Evolutionary conservation across 2,888 invertebrate genomes (phyloP).

Genomic region (Osedax frankpressi): DNA sequence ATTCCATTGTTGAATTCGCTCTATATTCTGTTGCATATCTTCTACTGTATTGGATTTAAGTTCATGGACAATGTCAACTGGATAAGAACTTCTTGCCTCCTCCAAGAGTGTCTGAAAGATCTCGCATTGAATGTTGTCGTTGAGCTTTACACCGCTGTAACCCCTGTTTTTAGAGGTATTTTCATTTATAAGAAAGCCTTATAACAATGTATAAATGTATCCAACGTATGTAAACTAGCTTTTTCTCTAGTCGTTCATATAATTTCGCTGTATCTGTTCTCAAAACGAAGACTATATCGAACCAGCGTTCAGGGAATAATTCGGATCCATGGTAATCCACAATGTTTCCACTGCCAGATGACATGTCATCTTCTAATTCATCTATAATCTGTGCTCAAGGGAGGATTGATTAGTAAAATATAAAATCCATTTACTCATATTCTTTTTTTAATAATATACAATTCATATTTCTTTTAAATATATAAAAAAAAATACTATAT

Average conservation of each 20-base stretch:
- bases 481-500: too few relatives aligned
- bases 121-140: conserved; percentile 89
- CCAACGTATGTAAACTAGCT: too few relatives aligned
- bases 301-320: conserved; percentile 93
- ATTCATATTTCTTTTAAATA: too few relatives aligned
- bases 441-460: too few relatives aligned
- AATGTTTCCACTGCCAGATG: conserved; percentile 66
- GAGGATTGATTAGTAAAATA: too few relatives aligned
- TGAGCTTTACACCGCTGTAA: conserved; percentile 74
- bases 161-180: too few relatives aligned
- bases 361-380: conserved; percentile 68
- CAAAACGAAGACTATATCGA: conserved; percentile 84
- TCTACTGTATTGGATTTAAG: conserved; percentile 63
- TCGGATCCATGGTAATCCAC: conserved; percentile 94
- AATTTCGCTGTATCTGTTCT: conserved; percentile 72
- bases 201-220: too few relatives aligned
- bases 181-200: too few relatives aligned
- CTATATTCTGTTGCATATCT: conserved; percentile 65
- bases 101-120: conserved; percentile 87
- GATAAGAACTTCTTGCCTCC: conserved; percentile 76
- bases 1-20: conserved; percentile 51
- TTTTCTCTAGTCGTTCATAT: conserved; percentile 67
- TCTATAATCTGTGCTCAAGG: conserved; percentile 78
- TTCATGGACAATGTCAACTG: conserved; percentile 66
- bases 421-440: too few relatives aligned